Evolutionary conservation across 2,888 invertebrate species (phyloP), one percentile per base, ranked within the genome.

Genomic region (Acanthosepion lycidas): DNA sequence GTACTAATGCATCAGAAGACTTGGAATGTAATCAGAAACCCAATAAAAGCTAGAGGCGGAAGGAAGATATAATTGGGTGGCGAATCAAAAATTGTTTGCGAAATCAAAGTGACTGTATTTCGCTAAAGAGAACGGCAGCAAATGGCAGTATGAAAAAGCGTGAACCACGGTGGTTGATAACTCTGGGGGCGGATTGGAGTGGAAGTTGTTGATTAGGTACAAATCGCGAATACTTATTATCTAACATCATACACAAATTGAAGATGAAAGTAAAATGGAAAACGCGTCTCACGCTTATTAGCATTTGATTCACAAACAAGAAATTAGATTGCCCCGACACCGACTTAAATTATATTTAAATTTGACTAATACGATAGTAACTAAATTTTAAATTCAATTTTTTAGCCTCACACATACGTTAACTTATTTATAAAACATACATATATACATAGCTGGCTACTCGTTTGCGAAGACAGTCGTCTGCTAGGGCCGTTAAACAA

Each of bases 1-100:
- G 78, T n/a, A 78, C 78, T n/a, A 78, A 78, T 78, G 78, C 78
- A 78, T 78, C n/a, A 78, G n/a, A n/a, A 78, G 78, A 78, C 33
- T 78, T 78, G n/a, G 78, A 78, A 78, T 12, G 78, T 0, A n/a
- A 78, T 33, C 15, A n/a, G 78, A 78, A 78, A 78, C 78, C 78
- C n/a, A 78, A 78, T 78, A 78, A 78, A n/a, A n/a, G 78, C 78
- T 78, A 33, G n/a, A 78, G 78, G 78, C 78, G 78, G 33, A 78
- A 33, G 78, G 33, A 78, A 78, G n/a, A 78, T 78, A 78, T 78
- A 78, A 78, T 78, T 78, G 78, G 78, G 9, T 33, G n/a, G 78
- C 78, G 15, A 78, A 33, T 12, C 78, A 5, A n/a, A 78, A 78
- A 78, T 78, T 78, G 78, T 78, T 78, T 33, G n/a, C n/a, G 78